A percentile compares a stretch with the other conserved stretches of the same genome.
These are phyloP conservation scores for Hipparchia sbordonii DNA, from an alignment of 2,888 invertebrate species.

Conservation along the genomic window DNA sequence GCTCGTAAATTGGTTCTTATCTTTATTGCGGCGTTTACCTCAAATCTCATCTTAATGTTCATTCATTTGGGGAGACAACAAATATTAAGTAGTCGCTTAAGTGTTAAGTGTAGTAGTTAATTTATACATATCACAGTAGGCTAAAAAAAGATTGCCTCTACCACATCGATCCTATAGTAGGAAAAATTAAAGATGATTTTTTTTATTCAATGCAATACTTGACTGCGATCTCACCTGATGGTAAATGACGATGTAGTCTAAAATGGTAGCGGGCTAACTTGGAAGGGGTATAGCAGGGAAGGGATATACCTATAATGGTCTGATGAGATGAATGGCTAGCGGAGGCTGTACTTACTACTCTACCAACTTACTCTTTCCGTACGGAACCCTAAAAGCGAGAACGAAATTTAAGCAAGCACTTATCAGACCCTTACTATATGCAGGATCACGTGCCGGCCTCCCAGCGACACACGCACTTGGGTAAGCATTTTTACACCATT, in stretches of 20 bases:
- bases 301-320: too few relatives aligned
- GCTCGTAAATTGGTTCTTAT: slow-evolving; percentile 14
- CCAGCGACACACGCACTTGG: not conserved
- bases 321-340: too few relatives aligned
- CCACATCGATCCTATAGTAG: not conserved
- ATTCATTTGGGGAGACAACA: slow-evolving; percentile 14
- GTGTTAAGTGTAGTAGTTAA: too few relatives aligned
- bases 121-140: slow-evolving; percentile 5
- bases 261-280: too few relatives aligned
- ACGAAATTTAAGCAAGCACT: slow-evolving; percentile 4
- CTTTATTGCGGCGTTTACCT: slow-evolving; percentile 22
- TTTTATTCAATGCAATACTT: not conserved
- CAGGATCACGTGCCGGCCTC: slow-evolving; percentile 15
- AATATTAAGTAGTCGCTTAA: not conserved
- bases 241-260: too few relatives aligned
- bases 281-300: too few relatives aligned
- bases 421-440: slow-evolving; percentile 1
- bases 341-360: too few relatives aligned
- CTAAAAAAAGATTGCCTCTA: not conserved
- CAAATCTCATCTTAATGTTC: slow-evolving; percentile 15
- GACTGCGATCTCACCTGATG: too few relatives aligned
- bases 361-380: too few relatives aligned
- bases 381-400: not conserved
- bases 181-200: not conserved
- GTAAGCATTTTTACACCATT: slow-evolving; percentile 18